Evolutionary conservation across 2,888 invertebrate genomes (phyloP).

Genomic region (Nezara viridula): DNA sequence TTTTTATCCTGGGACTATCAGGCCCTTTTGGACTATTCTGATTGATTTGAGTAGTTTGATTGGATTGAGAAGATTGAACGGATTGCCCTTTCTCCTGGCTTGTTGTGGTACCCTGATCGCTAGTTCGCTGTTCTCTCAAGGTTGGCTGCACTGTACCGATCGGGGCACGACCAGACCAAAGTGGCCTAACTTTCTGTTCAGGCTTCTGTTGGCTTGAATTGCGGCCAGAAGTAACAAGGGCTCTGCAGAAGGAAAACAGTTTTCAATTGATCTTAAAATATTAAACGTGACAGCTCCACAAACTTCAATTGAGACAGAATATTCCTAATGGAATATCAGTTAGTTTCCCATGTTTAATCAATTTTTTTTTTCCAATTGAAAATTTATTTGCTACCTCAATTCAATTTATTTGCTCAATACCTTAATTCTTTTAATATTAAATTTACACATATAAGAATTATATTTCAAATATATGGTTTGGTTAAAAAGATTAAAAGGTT

Average conservation of each 20-base stretch:
- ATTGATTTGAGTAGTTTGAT: conserved; percentile 31
- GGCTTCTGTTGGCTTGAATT: conserved; percentile 61
- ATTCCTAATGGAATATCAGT: background rate
- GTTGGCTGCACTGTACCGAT: conserved; percentile 74
- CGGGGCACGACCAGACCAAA: conserved; percentile 69
- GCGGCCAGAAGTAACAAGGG: conserved; percentile 44
- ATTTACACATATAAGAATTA: background rate
- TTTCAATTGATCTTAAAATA: background rate
- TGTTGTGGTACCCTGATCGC: conserved; percentile 59
- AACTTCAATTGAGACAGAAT: background rate
- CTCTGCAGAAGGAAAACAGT: conserved; percentile 52
- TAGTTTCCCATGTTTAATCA: conserved; percentile 13
- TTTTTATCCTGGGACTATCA: conserved; percentile 50
- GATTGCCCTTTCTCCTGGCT: conserved; percentile 20
- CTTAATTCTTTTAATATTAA: background rate
- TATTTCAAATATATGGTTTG: background rate
- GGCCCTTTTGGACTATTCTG: conserved; percentile 43
- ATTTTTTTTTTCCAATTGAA: background rate
- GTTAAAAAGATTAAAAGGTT: background rate
- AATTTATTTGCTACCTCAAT: background rate
- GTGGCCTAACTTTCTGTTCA: conserved; percentile 66
- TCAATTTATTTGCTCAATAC: no score
- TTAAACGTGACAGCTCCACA: background rate
- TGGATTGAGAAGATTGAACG: conserved; percentile 39
- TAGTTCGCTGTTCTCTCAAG: conserved; percentile 68